Conservation (phyloP, 2,113 vertebrate genomes). For the Leucoraja erinaceus region DNA sequence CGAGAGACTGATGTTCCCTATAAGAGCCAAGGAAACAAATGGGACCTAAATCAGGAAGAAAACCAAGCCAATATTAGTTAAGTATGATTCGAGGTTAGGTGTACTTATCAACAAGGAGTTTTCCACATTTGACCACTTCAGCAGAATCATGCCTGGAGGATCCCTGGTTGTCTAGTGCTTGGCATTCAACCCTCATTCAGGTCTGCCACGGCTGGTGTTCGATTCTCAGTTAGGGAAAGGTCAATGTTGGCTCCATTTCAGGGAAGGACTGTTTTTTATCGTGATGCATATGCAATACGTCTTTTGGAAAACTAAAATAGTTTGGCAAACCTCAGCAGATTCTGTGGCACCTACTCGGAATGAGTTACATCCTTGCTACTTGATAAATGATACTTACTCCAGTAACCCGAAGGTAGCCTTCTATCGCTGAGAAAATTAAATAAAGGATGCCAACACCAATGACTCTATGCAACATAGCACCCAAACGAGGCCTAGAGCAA, state of each 20-base stretch:
- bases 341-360: background rate
- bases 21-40: constrained; percentile 4
- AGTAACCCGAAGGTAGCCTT: constrained; percentile 87
- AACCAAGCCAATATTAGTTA: background rate
- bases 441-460: constrained; percentile 83
- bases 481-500: constrained; percentile 72
- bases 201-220: too few species aligned
- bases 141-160: background rate
- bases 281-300: background rate
- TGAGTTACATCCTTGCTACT: too few species aligned
- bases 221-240: too few species aligned
- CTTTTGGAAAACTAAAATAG: background rate
- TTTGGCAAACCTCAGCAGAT: background rate
- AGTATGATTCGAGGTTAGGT: background rate
- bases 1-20: constrained; percentile 78
- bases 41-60: constrained; percentile 25
- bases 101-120: background rate
- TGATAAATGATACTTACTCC: constrained; percentile 65
- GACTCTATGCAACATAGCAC: constrained; percentile 83
- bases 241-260: too few species aligned
- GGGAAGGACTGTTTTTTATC: too few species aligned
- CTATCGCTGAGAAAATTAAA: constrained; percentile 86
- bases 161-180: too few species aligned
- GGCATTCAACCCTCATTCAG: too few species aligned
- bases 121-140: background rate